Base-by-base conservation (phyloP, 2,113 vertebrate species). In the Zosterops borbonicus region DNA sequence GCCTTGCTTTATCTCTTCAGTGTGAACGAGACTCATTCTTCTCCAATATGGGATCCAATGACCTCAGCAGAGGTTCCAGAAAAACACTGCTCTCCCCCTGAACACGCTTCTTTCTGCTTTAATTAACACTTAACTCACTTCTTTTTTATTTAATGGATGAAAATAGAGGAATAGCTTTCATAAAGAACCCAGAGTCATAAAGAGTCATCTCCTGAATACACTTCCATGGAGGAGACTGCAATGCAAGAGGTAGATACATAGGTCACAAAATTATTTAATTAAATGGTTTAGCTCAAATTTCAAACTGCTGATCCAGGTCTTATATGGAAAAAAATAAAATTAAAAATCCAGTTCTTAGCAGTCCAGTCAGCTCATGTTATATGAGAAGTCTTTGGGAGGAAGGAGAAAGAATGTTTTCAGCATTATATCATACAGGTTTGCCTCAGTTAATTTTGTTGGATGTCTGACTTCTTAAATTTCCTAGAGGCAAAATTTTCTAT, bases 401-500 rank as follows among this genome's bases (percentile, higher is more conserved):
- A 86, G 27, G 29, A 83, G 55, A 91, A 76, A 85, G 63, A 83
- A 77, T 67, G n/a, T 13, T 74, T 86, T 41, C 31, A 80, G 44
- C 44, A 81, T 39, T 33, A 74, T 3, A 81, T 41, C 46, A 76
- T 25, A 49, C 20, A 76, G 17, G 18, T 73, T 83, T 91, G 25
- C 42, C 85, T 92, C 73, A 92, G 62, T 64, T 71, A 23, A 80
- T 81, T 85, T 87, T 87, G 13, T 65, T 60, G 37, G 2, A 64
- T 79, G 44, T 67, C 53, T 84, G 82, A 79, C 49, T 86, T 94
- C 63, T 94, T 77, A 62, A 41, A 93, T 75, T 85, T 93, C 70
- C 87, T 83, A 77, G 35, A 96, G 83, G 92, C 85, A 90, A 90
- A 83, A 49, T 73, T 83, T 94, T 86, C 50, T 81, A 85, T 86